Conservation (phyloP, 2,888 invertebrate genomes). For the Thymelicus acteon region DNA sequence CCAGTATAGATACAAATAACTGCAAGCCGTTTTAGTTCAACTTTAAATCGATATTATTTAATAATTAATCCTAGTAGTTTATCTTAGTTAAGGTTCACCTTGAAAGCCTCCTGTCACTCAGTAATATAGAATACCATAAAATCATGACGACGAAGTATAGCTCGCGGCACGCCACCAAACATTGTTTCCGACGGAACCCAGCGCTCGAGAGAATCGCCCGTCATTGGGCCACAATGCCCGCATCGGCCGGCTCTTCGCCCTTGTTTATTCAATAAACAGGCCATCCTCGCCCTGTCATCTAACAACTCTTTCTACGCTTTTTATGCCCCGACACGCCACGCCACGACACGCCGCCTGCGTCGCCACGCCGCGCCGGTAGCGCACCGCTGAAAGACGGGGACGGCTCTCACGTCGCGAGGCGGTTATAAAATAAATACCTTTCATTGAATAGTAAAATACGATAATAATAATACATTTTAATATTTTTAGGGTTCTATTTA, state of each 20-base stretch:
- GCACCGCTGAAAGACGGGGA: slow-evolving; percentile 7
- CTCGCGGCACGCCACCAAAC: too few species aligned
- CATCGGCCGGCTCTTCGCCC: slow-evolving; percentile 45
- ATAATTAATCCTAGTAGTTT: too few species aligned
- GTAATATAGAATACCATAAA: too few species aligned
- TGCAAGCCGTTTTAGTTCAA: too few species aligned
- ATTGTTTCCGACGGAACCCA: slow-evolving; percentile 9
- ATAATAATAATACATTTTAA: background rate
- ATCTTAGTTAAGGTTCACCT: too few species aligned
- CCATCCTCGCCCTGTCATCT: slow-evolving; percentile 40
- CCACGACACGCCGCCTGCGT: too few species aligned
- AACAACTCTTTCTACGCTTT: slow-evolving; percentile 31
- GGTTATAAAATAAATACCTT: background rate
- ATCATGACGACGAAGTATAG: too few species aligned
- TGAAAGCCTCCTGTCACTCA: too few species aligned
- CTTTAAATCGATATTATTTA: too few species aligned
- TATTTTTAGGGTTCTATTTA: too few species aligned
- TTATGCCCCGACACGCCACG: slow-evolving; percentile 12
- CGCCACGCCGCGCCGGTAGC: slow-evolving; percentile 12
- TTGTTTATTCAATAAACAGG: slow-evolving; percentile 77
- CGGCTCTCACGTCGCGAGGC: background rate
- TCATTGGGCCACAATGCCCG: slow-evolving; percentile 64
- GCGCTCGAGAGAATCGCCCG: slow-evolving; percentile 45
- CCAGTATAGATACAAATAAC: too few species aligned
- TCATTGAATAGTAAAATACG: background rate